Percentiles rank a stretch among this genome's conserved stretches.
Conservation (phyloP, 1,140 invertebrate genomes). For the Magallana gigas region DNA sequence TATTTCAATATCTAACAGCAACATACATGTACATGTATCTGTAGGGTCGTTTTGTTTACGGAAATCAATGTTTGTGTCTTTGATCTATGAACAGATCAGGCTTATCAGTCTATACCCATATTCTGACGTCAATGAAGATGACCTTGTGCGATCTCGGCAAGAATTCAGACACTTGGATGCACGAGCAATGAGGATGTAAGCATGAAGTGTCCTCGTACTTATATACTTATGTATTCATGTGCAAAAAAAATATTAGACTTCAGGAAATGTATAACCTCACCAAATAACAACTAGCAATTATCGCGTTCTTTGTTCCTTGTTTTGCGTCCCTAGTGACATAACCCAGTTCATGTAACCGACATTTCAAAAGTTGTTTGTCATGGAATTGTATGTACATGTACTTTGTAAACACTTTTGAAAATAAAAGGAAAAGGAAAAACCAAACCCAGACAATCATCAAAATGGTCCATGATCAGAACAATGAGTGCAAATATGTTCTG, state of each 20-base stretch:
- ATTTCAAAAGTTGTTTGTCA: no score
- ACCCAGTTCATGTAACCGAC: neutral
- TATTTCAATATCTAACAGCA: neutral
- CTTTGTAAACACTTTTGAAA: no score
- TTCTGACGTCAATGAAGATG: neutral
- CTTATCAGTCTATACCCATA: neutral
- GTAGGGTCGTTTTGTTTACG: neutral
- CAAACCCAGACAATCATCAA: no score
- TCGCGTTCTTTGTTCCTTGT: no score
- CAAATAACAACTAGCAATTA: neutral
- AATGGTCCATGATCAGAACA: no score
- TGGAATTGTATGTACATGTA: no score
- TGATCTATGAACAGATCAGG: no score
- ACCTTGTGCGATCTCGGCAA: neutral
- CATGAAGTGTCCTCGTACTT: neutral
- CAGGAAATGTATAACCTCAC: neutral
- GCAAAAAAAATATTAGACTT: neutral
- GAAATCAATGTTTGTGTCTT: neutral
- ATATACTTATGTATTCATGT: no score
- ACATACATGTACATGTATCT: neutral
- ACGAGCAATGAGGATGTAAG: neutral
- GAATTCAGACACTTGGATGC: neutral
- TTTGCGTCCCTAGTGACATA: neutral
- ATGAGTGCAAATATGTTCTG: no score
- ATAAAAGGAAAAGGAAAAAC: no score